These are phyloP conservation scores for Calliphora vicina DNA, from an alignment of 1,140 invertebrate species.

Conservation along the genomic window DNA sequence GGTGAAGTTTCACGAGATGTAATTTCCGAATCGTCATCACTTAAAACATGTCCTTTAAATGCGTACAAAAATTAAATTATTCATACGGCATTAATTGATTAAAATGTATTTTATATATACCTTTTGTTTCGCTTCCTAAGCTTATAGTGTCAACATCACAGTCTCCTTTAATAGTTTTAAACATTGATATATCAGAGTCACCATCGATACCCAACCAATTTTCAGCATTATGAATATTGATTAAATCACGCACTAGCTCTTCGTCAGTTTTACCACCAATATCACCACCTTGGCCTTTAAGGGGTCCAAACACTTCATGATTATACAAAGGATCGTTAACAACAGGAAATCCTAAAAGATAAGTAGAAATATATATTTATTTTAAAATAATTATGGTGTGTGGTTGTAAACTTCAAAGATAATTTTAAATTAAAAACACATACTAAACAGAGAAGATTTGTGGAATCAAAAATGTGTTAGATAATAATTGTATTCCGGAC, in stretches of 20 bases:
- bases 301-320: conserved; percentile 86
- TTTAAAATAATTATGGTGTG: not conserved
- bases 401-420: no score
- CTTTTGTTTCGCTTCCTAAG: conserved; percentile 47
- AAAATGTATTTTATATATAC: conserved; percentile 46
- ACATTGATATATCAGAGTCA: conserved; percentile 81
- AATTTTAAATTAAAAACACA: no score
- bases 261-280: conserved; percentile 91
- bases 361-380: not conserved
- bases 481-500: no score
- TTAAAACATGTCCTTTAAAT: conserved; percentile 51
- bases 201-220: conserved; percentile 93
- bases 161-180: conserved; percentile 74
- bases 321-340: conserved; percentile 96
- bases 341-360: conserved; percentile 74
- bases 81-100: not conserved
- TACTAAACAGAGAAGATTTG: no score
- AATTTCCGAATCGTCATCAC: conserved; percentile 66
- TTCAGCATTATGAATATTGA: conserved; percentile 91
- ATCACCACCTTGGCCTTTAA: conserved; percentile 90
- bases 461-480: no score
- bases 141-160: conserved; percentile 66
- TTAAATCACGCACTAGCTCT: conserved; percentile 87
- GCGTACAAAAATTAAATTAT: not conserved
- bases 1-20: conserved; percentile 73